Evolutionary conservation across 1,140 invertebrate species (phyloP).

Genomic region (Sweltsa coloradensis): DNA sequence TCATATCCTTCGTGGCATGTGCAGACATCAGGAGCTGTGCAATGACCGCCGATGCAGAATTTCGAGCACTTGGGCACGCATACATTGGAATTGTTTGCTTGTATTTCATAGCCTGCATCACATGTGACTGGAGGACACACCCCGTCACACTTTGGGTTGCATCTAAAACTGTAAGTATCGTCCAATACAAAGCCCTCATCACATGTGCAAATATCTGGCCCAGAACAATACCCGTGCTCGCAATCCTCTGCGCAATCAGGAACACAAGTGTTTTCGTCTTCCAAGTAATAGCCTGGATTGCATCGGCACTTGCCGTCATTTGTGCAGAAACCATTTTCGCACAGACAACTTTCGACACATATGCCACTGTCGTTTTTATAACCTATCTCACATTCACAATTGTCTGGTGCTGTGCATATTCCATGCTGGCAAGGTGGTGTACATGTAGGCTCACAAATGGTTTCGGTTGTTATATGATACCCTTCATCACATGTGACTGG

Average conservation of each 20-base stretch:
- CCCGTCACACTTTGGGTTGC: too few relatives aligned
- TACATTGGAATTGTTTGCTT: constrained; percentile 6
- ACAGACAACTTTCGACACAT: too few relatives aligned
- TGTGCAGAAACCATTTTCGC: too few relatives aligned
- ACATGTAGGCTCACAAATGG: constrained; percentile 42
- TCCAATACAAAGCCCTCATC: constrained; percentile 16
- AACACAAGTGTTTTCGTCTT: constrained; percentile 29
- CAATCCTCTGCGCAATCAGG: constrained; percentile 44
- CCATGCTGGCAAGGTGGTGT: constrained; percentile 33
- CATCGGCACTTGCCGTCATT: not conserved
- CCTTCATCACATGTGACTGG: not conserved
- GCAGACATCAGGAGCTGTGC: constrained; percentile 21
- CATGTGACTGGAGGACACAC: too few relatives aligned
- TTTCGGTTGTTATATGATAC: constrained; percentile 6
- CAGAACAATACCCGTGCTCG: constrained; percentile 40
- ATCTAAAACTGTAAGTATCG: constrained; percentile 25
- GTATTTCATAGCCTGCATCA: too few relatives aligned
- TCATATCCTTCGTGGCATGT: constrained; percentile 18
- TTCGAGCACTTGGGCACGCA: constrained; percentile 2
- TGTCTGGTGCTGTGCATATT: not conserved
- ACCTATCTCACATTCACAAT: not conserved
- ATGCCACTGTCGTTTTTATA: too few relatives aligned
- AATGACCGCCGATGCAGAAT: constrained; percentile 21
- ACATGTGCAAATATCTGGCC: constrained; percentile 39
- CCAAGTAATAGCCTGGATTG: not conserved